Evolutionary conservation across 2,888 invertebrate genomes (phyloP).

Genomic region (Xanthorhoe designata): DNA sequence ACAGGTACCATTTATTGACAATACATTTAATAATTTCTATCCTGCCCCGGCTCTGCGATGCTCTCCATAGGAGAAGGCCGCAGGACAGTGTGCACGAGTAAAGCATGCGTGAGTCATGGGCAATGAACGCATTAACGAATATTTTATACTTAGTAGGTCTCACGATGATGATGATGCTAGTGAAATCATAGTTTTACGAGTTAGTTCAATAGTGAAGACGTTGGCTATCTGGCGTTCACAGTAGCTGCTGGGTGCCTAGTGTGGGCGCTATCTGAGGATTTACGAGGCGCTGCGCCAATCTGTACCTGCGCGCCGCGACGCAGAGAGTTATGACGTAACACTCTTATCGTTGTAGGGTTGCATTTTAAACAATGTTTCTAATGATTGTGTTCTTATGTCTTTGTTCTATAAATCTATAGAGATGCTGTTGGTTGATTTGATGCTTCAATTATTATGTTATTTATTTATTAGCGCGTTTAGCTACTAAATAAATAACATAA

Average conservation of each 20-base stretch:
- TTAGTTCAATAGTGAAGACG: slow-evolving; percentile 56
- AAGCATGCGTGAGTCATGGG: too few relatives aligned
- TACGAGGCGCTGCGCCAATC: slow-evolving; percentile 61
- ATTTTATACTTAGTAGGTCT: too few relatives aligned
- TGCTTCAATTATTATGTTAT: not conserved
- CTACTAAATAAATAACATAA: too few relatives aligned
- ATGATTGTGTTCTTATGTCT: too few relatives aligned
- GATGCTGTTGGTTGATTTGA: not conserved
- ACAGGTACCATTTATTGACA: too few relatives aligned
- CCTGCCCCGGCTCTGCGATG: too few relatives aligned
- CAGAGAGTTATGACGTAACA: slow-evolving; percentile 30
- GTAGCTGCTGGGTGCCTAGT: slow-evolving; percentile 73
- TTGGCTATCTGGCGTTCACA: slow-evolving; percentile 68
- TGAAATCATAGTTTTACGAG: slow-evolving; percentile 10
- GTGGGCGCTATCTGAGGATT: slow-evolving; percentile 73
- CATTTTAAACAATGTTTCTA: not conserved
- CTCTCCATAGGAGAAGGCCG: too few relatives aligned
- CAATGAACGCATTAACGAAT: too few relatives aligned
- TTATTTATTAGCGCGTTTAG: not conserved
- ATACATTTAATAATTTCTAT: too few relatives aligned
- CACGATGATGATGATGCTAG: not conserved
- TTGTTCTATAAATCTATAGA: not conserved
- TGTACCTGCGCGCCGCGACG: slow-evolving; percentile 44
- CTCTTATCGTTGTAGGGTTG: slow-evolving; percentile 17
- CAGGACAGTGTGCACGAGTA: too few relatives aligned